Conservation (phyloP, 2,888 invertebrate genomes). For the Drosophila leonis region DNA sequence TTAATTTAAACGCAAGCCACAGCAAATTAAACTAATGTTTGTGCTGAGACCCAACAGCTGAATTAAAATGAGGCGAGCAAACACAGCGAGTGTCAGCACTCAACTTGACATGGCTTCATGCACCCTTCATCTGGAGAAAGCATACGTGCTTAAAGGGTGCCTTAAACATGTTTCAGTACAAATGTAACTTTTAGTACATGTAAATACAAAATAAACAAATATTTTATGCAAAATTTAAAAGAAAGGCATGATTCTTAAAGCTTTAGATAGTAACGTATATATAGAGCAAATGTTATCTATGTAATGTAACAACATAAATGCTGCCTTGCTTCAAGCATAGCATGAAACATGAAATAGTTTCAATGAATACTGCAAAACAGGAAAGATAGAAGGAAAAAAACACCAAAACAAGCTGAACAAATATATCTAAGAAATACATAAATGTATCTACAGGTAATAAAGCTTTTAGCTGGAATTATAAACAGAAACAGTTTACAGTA, state of each 20-base stretch:
- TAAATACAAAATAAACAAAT: too few relatives aligned
- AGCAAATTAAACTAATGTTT: slow-evolving; percentile 76
- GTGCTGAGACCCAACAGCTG: slow-evolving; percentile 39
- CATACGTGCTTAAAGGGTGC: not conserved
- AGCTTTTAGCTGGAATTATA: too few relatives aligned
- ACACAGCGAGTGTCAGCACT: slow-evolving; percentile 16
- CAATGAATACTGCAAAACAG: too few relatives aligned
- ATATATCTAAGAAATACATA: not conserved
- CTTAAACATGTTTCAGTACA: not conserved
- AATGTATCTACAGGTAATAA: not conserved
- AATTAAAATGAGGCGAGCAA: slow-evolving; percentile 51
- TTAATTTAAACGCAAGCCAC: slow-evolving; percentile 70
- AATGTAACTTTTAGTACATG: too few relatives aligned
- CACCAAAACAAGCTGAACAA: not conserved
- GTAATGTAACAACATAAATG: not conserved
- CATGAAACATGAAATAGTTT: not conserved
- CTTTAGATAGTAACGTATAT: too few relatives aligned
- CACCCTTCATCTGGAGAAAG: slow-evolving; percentile 5
- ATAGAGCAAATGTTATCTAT: too few relatives aligned
- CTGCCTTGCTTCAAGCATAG: not conserved
- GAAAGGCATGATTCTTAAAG: too few relatives aligned
- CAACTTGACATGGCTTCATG: slow-evolving; percentile 13
- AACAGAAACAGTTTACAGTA: not conserved
- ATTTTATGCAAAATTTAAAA: too few relatives aligned
- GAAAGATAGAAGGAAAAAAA: not conserved